Conservation (phyloP, 2,113 vertebrate species). For the Neodontobutis hainanensis region DNA sequence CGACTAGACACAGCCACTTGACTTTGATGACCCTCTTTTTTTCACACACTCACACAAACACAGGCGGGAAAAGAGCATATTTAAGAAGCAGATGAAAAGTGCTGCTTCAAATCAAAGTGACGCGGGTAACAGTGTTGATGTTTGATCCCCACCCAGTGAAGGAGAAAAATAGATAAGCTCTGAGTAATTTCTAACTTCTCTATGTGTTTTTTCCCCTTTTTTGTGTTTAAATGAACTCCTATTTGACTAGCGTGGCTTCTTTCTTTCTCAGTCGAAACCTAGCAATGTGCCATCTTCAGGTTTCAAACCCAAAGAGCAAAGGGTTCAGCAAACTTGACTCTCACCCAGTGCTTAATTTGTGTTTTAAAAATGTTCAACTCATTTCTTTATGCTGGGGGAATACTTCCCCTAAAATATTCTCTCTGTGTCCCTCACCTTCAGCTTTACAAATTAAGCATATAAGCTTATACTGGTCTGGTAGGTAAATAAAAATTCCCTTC, state of each 20-base stretch:
- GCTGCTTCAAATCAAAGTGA: conserved; percentile 34
- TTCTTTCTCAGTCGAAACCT: not conserved
- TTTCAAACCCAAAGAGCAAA: conserved; percentile 22
- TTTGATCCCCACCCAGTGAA: not conserved
- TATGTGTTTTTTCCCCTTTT: not conserved
- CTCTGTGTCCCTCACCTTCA: too few species aligned
- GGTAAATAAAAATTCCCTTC: too few species aligned
- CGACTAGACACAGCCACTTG: conserved; percentile 51
- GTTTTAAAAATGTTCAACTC: too few species aligned
- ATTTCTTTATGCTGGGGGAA: too few species aligned
- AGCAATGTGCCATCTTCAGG: conserved; percentile 10
- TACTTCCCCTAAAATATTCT: too few species aligned
- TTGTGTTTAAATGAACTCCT: not conserved
- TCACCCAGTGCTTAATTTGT: conserved; percentile 5
- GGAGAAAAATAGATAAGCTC: conserved; percentile 1
- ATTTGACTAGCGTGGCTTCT: not conserved
- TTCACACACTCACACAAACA: conserved; percentile 3
- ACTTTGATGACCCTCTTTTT: conserved; percentile 24
- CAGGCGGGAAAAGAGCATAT: conserved; percentile 6
- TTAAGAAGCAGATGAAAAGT: conserved; percentile 29
- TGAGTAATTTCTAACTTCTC: not conserved
- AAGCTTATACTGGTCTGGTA: too few species aligned
- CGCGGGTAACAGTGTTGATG: conserved; percentile 11
- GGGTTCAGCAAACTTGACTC: conserved; percentile 4
- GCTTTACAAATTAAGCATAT: too few species aligned